phyloP scores from a whole-genome alignment of 64 coral and sea anemone species.

The Montipora capricornis region DNA sequence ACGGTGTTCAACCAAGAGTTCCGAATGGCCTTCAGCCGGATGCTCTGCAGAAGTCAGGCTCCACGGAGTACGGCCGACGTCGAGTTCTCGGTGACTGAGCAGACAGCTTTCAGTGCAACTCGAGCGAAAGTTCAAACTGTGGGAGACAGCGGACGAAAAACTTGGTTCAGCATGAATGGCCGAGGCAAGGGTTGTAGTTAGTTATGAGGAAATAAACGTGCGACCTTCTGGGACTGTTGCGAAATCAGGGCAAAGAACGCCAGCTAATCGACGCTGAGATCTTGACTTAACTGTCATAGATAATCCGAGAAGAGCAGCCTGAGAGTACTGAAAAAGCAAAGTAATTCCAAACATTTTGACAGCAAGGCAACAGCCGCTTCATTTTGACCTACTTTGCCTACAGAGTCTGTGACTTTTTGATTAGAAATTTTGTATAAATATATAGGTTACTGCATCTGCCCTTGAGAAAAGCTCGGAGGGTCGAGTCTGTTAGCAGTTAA shows the following conservation, averaged over 20 bases:
- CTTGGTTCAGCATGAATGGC: conserved; percentile 26
- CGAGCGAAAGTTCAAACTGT: background rate
- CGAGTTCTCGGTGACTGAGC: conserved; percentile 15
- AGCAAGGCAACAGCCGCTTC: conserved; percentile 8
- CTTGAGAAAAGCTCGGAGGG: background rate
- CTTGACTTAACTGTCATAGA: conserved; percentile 25
- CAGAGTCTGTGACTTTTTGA: background rate
- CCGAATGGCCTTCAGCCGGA: conserved; percentile 67
- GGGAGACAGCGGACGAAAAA: background rate
- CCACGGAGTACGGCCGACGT: conserved; percentile 8
- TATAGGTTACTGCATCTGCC: background rate
- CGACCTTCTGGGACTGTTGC: background rate
- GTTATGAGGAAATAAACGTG: background rate
- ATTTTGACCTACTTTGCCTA: background rate
- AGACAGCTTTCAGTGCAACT: background rate
- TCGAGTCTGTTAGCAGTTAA: background rate
- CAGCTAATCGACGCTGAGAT: conserved; percentile 18
- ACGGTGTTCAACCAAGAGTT: conserved; percentile 90
- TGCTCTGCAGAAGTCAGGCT: conserved; percentile 21
- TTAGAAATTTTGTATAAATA: background rate
- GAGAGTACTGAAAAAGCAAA: conserved; percentile 17
- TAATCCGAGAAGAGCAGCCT: background rate
- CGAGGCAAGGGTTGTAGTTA: background rate
- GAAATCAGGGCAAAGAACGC: background rate
- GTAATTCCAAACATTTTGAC: conserved; percentile 57